Base-by-base conservation (phyloP, 2,113 vertebrate species). In the Climacteris rufus region DNA sequence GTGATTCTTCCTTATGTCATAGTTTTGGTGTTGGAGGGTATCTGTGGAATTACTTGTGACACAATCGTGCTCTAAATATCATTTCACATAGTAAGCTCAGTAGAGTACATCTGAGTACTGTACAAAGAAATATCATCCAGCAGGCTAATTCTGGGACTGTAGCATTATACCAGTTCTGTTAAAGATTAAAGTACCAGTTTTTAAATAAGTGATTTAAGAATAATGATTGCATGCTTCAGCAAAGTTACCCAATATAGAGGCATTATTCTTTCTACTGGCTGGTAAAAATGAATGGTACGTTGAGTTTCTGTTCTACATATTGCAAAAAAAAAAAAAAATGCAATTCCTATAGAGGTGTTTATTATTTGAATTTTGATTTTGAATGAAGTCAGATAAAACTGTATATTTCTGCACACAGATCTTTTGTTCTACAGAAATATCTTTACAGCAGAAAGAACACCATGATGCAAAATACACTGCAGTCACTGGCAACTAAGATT, bases 401-500 rank as follows among this genome's bases (percentile, higher is more conserved):
- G 35, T 66, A 28, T 42, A 44, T 81, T 83, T 87, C 54, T 74
- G n/a, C 20, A 74, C 54, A 61, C 23, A 44, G 54, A 40, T 68
- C 30, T 78, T 92, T 61, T 70, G 35, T 42, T 35, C 37, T 68
- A 31, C 25, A 83, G 61, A 24, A 42, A 37, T 52, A 72, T 91
- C 66, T 83, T 86, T 76, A 70, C 42, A 56, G 76, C 45, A 68
- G 76, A 63, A 78, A 84, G 64, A 91, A 52, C 42, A 42, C 37
- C 40, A 49, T 16, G 70, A 83, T 76, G 88, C 42, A 88, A 94
- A 90, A 95, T 87, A 40, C 64, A 52, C 60, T 92, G 83, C 93
- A 94, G 83, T 92, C 64, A 78, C 86, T 89, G 89, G 88, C 95
- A 97, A 64, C 86, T 60, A 50, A 87, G 89, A 92, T 90, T 93